Evolutionary conservation across 2,888 invertebrate species (phyloP), one percentile per base, ranked within the genome.

Genomic region (Drosophila ezoana): DNA sequence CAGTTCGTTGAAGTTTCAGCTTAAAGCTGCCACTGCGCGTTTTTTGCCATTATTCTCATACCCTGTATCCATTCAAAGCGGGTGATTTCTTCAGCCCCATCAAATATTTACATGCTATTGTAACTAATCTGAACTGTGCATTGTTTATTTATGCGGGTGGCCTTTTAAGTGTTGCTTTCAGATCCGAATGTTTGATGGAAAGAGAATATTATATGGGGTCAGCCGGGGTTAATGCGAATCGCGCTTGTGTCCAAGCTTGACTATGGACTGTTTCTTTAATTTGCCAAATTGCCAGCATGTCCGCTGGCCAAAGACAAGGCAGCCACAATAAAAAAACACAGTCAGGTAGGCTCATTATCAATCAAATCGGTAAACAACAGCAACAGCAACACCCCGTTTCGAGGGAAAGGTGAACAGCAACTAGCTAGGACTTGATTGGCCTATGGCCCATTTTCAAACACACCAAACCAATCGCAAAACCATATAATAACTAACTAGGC

Each of bases 201-300:
- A 28, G 28, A 2, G 28, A 28, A 28, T 28, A 8, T 28, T 28
- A 28, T 28, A 28, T 8, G 8, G 28, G 2, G 8, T 8, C 28
- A 8, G 28, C 2, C 28, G 28, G 28, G 28, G 28, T 28, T 6
- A 28, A 8, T 8, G 8, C 28, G 28, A 28, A 28, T 28, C 28
- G 28, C 28, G 28, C 28, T 8, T 28, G 28, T 28, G 1, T 28
- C 28, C 28, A 28, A 28, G 28, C 28, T 68, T 40, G 33, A 38
- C 41, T 45, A 60, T 70, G 59, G 23, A n/a, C 20, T 53, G 33
- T 51, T 76, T 40, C 57, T 61, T 64, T 69, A 73, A 73, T 80
- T 80, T 84, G 65, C 78, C 38, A 70, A 84, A 83, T 81, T 77
- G 28, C 28, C 28, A 28, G 70, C 47, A 35, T 18, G 49, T 23